phyloP scores from a whole-genome alignment of 30 jellyfish, hydroid and myxozoan species.

The Aurelia sp. region DNA sequence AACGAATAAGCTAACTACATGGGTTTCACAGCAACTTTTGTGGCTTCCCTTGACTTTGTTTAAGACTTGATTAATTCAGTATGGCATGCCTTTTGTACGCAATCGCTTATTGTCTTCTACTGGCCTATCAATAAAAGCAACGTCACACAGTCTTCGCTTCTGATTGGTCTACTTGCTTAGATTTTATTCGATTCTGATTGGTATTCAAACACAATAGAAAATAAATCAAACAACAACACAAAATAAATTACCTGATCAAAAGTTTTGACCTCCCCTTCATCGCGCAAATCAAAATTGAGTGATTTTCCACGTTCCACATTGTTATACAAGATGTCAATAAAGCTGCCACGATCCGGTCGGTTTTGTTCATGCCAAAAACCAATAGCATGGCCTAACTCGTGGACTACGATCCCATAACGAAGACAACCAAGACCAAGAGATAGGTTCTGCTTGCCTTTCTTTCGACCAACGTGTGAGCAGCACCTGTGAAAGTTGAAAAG shows the following conservation, averaged over 20 bases:
- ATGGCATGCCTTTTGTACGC: too few relatives aligned
- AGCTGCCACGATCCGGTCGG: conserved; percentile 95
- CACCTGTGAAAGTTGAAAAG: conserved; percentile 42
- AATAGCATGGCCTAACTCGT: conserved; percentile 94
- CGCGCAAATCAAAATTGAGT: conserved; percentile 67
- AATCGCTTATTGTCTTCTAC: too few relatives aligned
- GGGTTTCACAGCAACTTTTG: too few relatives aligned
- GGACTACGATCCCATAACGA: conserved; percentile 95
- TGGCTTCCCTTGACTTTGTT: too few relatives aligned
- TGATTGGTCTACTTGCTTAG: too few relatives aligned
- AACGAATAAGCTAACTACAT: too few relatives aligned
- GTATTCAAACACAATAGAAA: too few relatives aligned
- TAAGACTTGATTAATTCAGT: too few relatives aligned
- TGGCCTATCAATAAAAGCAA: too few relatives aligned
- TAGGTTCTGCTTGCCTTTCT: conserved; percentile 78
- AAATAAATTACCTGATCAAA: conserved; percentile 85
- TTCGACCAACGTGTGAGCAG: conserved; percentile 93
- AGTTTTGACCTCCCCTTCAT: conserved; percentile 76
- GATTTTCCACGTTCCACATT: conserved; percentile 74
- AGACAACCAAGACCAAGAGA: conserved; percentile 93
- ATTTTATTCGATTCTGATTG: too few relatives aligned
- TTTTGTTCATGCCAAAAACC: conserved; percentile 98
- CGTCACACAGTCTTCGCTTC: too few relatives aligned
- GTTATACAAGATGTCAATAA: conserved; percentile 83
- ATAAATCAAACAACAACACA: background rate